These are phyloP conservation scores for Napeogenes inachia DNA, from an alignment of 2,888 invertebrate species.

Conservation along the genomic window DNA sequence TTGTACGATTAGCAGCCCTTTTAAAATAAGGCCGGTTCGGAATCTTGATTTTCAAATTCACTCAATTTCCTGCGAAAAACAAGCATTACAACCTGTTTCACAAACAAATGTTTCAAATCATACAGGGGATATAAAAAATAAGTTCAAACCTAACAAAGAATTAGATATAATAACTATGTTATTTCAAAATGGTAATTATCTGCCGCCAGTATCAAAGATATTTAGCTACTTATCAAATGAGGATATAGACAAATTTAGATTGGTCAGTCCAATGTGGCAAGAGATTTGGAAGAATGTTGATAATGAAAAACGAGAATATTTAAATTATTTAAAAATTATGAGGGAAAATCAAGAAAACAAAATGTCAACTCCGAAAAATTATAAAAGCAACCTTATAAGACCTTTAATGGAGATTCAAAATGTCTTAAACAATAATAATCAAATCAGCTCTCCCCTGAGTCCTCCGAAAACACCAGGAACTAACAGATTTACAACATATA, in stretches of 20 bases:
- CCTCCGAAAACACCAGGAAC: slow-evolving; percentile 63
- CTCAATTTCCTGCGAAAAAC: slow-evolving; percentile 57
- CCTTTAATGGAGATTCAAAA: slow-evolving; percentile 60
- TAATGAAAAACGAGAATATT: slow-evolving; percentile 48
- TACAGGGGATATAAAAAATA: slow-evolving; percentile 24
- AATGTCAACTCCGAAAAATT: slow-evolving; percentile 38
- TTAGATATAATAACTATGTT: slow-evolving; percentile 63
- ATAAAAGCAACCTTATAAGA: slow-evolving; percentile 37
- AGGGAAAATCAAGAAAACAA: slow-evolving; percentile 65
- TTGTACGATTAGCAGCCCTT: slow-evolving; percentile 52
- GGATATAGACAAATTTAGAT: slow-evolving; percentile 60
- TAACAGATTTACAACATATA: slow-evolving; percentile 60
- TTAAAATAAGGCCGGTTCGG: slow-evolving; percentile 47
- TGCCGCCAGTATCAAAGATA: slow-evolving; percentile 58
- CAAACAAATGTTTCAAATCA: slow-evolving; percentile 29
- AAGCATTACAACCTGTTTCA: slow-evolving; percentile 44
- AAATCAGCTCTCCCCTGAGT: slow-evolving; percentile 39
- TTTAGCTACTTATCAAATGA: slow-evolving; percentile 56
- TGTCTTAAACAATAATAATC: slow-evolving; percentile 40
- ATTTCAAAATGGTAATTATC: slow-evolving; percentile 42
- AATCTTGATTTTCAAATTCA: slow-evolving; percentile 61
- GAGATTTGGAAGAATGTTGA: slow-evolving; percentile 53
- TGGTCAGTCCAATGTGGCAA: slow-evolving; percentile 61
- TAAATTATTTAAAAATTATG: slow-evolving; percentile 45
- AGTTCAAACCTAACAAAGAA: slow-evolving; percentile 58